A percentile compares a stretch with the other conserved stretches of the same genome.
Evolutionary conservation across 2,113 vertebrate genomes (phyloP).

Genomic region (Riparia riparia): DNA sequence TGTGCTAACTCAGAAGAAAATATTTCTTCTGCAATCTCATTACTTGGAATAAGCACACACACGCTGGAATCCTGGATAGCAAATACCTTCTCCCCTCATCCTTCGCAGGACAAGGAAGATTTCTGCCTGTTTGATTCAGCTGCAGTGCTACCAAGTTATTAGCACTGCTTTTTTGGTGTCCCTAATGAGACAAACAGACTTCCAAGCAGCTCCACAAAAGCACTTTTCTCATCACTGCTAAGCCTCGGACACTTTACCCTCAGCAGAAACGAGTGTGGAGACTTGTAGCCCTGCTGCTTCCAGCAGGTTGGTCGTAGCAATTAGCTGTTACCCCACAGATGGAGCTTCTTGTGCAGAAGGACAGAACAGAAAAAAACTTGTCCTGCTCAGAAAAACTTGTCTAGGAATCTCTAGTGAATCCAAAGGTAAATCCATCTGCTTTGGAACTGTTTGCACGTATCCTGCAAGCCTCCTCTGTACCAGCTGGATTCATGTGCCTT

Average conservation of each 20-base stretch:
- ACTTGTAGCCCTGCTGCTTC: background rate
- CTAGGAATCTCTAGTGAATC: background rate
- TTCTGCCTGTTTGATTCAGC: background rate
- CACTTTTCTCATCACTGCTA: background rate
- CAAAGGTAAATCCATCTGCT: background rate
- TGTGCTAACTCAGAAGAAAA: too few relatives aligned
- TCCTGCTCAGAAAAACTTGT: background rate
- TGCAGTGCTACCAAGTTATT: background rate
- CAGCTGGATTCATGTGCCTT: background rate
- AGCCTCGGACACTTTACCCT: background rate
- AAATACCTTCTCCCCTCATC: background rate
- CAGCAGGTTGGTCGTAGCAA: background rate
- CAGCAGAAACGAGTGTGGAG: background rate
- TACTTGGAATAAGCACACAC: background rate
- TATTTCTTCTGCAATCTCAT: background rate
- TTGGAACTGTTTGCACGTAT: background rate
- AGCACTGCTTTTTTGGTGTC: background rate
- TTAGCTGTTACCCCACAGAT: conserved; percentile 33
- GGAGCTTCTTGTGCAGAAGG: background rate
- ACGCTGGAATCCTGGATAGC: background rate
- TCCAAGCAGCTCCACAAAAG: background rate
- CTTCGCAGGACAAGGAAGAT: background rate
- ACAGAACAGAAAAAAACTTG: background rate
- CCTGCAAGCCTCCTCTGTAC: background rate
- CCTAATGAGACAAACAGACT: background rate